Evolutionary conservation across 2,797 vertebrate genomes (phyloP).

Genomic region (Coregonus ussuriensis): DNA sequence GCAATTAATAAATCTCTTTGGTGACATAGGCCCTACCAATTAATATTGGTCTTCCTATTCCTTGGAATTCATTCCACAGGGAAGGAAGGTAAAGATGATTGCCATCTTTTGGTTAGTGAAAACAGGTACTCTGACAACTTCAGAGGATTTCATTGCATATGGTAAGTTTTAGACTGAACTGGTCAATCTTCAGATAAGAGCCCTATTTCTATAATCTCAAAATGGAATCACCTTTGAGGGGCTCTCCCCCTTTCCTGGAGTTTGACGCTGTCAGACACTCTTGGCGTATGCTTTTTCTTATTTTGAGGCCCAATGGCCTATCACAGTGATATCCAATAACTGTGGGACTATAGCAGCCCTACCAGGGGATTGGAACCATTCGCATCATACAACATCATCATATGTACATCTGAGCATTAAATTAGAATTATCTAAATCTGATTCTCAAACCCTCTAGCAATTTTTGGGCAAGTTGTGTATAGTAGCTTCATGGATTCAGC

Average conservation of each 20-base stretch:
- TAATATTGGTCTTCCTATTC: background rate
- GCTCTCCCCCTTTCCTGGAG: background rate
- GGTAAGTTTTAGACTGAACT: background rate
- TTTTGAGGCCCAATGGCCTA: background rate
- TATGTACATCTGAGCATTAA: too few relatives aligned
- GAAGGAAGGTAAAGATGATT: background rate
- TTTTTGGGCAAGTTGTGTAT: too few relatives aligned
- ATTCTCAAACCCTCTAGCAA: too few relatives aligned
- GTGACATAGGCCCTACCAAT: background rate
- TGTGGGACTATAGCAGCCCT: background rate
- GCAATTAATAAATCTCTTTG: background rate
- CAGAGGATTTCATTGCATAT: background rate
- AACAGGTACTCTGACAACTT: background rate
- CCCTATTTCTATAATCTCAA: background rate
- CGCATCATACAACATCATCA: too few relatives aligned
- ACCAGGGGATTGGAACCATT: background rate
- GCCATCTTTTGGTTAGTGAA: background rate
- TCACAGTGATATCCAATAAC: background rate
- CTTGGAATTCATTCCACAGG: background rate
- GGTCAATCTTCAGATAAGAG: background rate
- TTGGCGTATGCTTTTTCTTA: background rate
- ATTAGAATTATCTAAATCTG: too few relatives aligned
- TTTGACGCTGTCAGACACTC: background rate
- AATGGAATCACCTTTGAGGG: background rate
- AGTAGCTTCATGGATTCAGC: too few relatives aligned